Evolutionary conservation across 2,797 vertebrate genomes (phyloP), one percentile per base, ranked within the genome.

Genomic region (Prunella strophiata): DNA sequence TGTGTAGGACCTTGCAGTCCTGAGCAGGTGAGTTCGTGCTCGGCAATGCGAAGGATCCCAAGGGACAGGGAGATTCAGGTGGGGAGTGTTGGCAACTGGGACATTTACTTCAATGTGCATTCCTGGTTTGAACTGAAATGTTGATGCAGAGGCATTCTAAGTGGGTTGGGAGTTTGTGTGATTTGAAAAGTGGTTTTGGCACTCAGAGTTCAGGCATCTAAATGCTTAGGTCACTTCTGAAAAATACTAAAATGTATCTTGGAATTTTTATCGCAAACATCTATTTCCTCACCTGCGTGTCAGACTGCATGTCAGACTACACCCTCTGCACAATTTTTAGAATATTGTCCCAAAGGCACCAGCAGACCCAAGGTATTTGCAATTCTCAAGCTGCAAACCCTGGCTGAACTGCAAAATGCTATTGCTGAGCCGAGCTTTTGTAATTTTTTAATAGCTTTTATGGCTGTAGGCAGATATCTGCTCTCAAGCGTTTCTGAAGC

Each of bases 391-490:
- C 50, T 75, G 58, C 68, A 96, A 89, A 91, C 80, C 47, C 68
- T 83, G 61, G n/a, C 51, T 92, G 78, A 93, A 93, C 72, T 91
- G 79, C 72, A 91, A 92, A 92, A 91, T 68, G 57, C 75, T 83
- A 29, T 58, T 92, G 50, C 75, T 94, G 91, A 96, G 78, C 57
- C 78, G 50, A 75, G 68, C 43, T 91, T 96, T 85, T 92, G 89
- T 94, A 96, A 95, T 96, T 92, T 94, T 95, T 92, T 96, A 96
- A 96, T 92, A 89, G 93, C 42, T 94, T 96, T 95, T 91, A 88
- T 95, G 58, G 72, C 92, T 95, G 84, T 91, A 95, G 92, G 92
- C 87, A 89, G 87, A 71, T 89, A 88, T 36, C 47, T 72, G 7
- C 47, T 89, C 87, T 95, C 92, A 85, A 91, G 81, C 21, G 8